A percentile compares a stretch with the other conserved stretches of the same genome.
phyloP scores from a whole-genome alignment of 1,140 invertebrate genomes.

The Papilio aristodemus region DNA sequence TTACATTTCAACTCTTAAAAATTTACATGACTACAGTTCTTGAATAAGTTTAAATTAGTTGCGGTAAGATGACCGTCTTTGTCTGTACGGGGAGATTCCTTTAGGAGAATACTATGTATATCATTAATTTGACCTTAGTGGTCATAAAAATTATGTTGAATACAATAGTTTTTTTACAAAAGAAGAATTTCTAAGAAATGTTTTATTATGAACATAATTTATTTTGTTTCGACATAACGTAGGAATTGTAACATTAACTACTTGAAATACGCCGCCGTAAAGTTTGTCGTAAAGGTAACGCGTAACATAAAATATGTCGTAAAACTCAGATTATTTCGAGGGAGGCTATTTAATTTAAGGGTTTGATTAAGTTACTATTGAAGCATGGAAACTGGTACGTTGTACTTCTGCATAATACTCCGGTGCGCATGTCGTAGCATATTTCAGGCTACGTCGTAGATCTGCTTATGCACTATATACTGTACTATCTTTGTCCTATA shows the following conservation, averaged over 20 bases:
- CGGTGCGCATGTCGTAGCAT: too few species aligned
- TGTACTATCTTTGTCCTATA: too few species aligned
- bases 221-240: constrained; percentile 22
- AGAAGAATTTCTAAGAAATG: not conserved
- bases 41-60: too few species aligned
- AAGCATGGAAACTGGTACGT: not conserved
- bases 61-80: too few species aligned
- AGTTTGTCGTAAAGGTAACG: constrained; percentile 23
- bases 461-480: too few species aligned
- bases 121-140: too few species aligned
- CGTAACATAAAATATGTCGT: constrained; percentile 29
- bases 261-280: constrained; percentile 24
- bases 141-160: too few species aligned
- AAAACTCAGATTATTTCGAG: constrained; percentile 21
- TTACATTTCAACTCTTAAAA: too few species aligned
- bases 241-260: constrained; percentile 14
- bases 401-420: not conserved
- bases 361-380: constrained; percentile 12
- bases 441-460: too few species aligned
- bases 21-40: too few species aligned
- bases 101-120: too few species aligned
- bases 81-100: too few species aligned
- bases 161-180: not conserved
- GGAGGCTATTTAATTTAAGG: constrained; percentile 13
- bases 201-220: constrained; percentile 9